Conservation (phyloP, 2,888 invertebrate genomes). For the Phyllotreta striolata region DNA sequence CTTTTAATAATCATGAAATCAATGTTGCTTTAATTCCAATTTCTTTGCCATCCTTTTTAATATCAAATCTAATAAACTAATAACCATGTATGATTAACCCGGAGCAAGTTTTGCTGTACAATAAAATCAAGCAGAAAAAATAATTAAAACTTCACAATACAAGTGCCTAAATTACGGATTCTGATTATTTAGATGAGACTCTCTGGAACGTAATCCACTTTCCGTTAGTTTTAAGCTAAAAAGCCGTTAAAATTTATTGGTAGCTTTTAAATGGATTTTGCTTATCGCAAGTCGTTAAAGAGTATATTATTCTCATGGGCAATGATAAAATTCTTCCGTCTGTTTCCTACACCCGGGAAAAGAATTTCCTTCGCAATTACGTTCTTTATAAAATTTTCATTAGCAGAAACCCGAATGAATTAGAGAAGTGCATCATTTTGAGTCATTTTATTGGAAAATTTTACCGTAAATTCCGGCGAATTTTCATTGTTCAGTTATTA, state of each 20-base stretch:
- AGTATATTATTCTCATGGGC: constrained; percentile 13
- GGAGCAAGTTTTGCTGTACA: background rate
- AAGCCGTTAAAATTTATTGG: constrained; percentile 19
- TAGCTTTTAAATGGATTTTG: constrained; percentile 17
- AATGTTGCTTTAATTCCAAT: no score
- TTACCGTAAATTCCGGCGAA: no score
- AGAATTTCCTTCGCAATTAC: no score
- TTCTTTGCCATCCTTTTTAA: background rate
- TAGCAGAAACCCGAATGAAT: no score
- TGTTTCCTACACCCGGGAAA: background rate
- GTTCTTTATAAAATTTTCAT: no score
- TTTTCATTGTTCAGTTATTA: no score
- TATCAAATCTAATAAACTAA: constrained; percentile 2
- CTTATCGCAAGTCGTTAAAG: constrained; percentile 19
- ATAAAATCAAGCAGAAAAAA: constrained; percentile 2
- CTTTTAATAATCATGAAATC: no score
- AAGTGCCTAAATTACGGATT: constrained; percentile 8
- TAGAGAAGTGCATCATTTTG: no score
- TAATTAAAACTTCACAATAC: constrained; percentile 1
- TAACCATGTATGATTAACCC: background rate
- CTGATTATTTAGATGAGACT: constrained; percentile 10
- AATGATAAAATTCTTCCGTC: constrained; percentile 10
- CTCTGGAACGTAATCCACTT: constrained; percentile 19
- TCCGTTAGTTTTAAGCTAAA: constrained; percentile 18
- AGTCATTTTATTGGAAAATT: no score